Evolutionary conservation across 2,797 vertebrate genomes (phyloP), one percentile per base, ranked within the genome.

Genomic region (Coccyzus lansbergi): DNA sequence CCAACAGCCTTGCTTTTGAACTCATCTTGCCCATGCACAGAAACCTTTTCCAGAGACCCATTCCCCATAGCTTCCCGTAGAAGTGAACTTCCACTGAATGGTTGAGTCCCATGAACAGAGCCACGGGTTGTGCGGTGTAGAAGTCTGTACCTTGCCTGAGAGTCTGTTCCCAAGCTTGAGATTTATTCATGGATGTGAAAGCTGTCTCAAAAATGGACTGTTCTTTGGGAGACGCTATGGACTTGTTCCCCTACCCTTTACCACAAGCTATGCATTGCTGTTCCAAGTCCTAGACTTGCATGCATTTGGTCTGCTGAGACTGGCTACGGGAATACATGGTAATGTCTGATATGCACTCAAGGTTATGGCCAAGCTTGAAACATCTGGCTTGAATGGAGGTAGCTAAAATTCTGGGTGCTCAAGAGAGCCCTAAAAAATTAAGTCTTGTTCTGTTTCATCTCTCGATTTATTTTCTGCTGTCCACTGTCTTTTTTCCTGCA

Each of bases 1-100:
- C 80, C 81, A 83, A 2, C 81, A 87, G 71, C 68, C 78, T 95
- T 85, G 93, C 85, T 90, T 93, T 95, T 91, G 55, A 93, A 95
- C 49, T 88, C 83, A 48, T 72, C 74, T 79, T 89, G 34, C 84
- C 91, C 80, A 10, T 96, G 90, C 90, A 94, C 71, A 38, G 92
- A 94, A 95, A 78, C 72, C 72, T 89, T 81, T 75, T 55, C 72
- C 69, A 78, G 78, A 91, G 51, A 85, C 49, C 52, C 4, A 1
- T 82, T 77, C 56, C 83, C 42, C 4, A 2, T 92, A 89, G 76
- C 36, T 82, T 28, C 89, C 49, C 34, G 24, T 74, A 88, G 94
- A 80, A 68, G 36, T 86, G 44, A 80, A 31, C 67, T 70, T 76
- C 16, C 20, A 49, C n/a, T 0, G 1, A 70, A 44, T 70, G 83